Percentiles rank a stretch among this genome's conserved stretches.
These are phyloP conservation scores for Lycia hirtaria DNA, from an alignment of 2,888 invertebrate species.

Conservation along the genomic window DNA sequence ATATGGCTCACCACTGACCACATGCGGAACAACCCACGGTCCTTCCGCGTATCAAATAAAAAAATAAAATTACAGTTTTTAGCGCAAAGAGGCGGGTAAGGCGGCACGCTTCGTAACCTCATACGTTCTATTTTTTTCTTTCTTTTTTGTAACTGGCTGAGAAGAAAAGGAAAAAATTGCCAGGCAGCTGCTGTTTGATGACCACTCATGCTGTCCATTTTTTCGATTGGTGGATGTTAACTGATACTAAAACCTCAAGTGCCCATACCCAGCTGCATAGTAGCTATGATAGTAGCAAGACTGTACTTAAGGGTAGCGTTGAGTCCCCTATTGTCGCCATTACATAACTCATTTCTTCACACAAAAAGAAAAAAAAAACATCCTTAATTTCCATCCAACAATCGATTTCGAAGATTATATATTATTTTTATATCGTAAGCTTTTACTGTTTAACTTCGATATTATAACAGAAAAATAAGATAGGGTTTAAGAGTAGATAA, in stretches of 20 bases:
- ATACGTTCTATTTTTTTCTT: constrained; percentile 62
- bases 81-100: constrained; percentile 68
- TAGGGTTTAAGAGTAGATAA: too few species aligned
- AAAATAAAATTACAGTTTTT: constrained; percentile 62
- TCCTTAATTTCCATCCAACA: too few species aligned
- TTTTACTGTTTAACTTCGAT: too few species aligned
- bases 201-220: constrained; percentile 73
- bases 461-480: too few species aligned
- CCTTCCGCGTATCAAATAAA: constrained; percentile 46
- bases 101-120: constrained; percentile 78
- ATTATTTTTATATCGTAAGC: too few species aligned
- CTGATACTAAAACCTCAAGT: constrained; percentile 63
- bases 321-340: too few species aligned
- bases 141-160: constrained; percentile 33
- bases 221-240: constrained; percentile 64
- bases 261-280: background rate
- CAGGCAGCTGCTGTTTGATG: constrained; percentile 77
- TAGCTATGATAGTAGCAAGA: background rate
- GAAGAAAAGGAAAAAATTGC: constrained; percentile 41
- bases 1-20: constrained; percentile 58
- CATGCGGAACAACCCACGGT: constrained; percentile 46
- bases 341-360: too few species aligned
- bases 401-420: too few species aligned
- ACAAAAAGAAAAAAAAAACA: too few species aligned
- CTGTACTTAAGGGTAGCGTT: too few species aligned